Conservation (phyloP, 2,113 vertebrate genomes). For the Mus musculus region DNA sequence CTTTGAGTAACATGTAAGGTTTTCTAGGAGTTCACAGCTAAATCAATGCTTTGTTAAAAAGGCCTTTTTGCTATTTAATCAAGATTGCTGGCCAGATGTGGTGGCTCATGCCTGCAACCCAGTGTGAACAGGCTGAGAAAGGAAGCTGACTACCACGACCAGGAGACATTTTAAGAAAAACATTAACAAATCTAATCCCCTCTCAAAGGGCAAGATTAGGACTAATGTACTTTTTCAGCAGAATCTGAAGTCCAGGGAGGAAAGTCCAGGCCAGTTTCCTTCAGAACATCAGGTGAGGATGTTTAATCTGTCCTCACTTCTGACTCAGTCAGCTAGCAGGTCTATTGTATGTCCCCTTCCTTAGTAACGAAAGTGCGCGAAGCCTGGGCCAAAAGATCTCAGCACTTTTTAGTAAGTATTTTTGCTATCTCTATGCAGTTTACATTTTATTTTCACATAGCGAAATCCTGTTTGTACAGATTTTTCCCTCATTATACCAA, state of each 20-base stretch:
- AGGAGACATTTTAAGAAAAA: constrained; percentile 53
- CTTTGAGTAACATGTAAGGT: constrained; percentile 22
- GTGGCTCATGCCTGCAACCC: not conserved
- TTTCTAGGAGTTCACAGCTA: constrained; percentile 42
- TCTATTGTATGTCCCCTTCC: not conserved
- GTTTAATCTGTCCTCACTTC: not conserved
- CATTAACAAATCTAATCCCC: constrained; percentile 31
- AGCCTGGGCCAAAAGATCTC: constrained; percentile 8
- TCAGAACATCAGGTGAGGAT: not conserved
- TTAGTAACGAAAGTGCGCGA: not conserved
- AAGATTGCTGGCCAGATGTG: not conserved
- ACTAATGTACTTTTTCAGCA: not conserved
- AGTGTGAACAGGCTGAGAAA: not conserved
- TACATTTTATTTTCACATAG: not conserved
- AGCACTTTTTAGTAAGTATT: constrained; percentile 40
- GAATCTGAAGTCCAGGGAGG: constrained; percentile 19
- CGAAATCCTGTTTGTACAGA: constrained; percentile 39
- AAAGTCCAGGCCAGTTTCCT: not conserved
- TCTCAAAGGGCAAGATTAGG: constrained; percentile 16
- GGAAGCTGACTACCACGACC: not conserved
- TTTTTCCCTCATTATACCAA: constrained; percentile 49
- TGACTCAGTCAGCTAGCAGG: not conserved
- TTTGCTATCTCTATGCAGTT: not conserved
- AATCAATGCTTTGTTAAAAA: constrained; percentile 47
- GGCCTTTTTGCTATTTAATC: constrained; percentile 17